Conservation (phyloP, 1,140 invertebrate species). For the Rhyacophila brunnea region DNA sequence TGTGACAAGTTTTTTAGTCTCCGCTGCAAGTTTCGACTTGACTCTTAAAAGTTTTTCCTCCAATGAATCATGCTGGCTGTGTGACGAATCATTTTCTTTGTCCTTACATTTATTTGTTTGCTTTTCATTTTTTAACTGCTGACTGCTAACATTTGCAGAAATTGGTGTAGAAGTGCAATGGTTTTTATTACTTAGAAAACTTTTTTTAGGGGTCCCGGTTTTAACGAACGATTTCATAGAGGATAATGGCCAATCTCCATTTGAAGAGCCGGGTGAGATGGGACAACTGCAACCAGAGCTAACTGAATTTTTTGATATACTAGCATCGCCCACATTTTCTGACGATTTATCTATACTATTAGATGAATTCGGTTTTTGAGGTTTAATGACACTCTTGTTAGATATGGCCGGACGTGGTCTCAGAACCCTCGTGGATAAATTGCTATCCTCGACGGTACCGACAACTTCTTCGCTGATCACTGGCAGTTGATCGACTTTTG, state of each 20-base stretch:
- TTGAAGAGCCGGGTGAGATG: background rate
- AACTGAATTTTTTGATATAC: background rate
- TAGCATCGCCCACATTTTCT: too few relatives aligned
- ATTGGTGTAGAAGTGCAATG: constrained; percentile 6
- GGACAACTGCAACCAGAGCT: constrained; percentile 1
- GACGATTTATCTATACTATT: too few relatives aligned
- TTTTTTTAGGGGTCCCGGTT: background rate
- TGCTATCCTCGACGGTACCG: too few relatives aligned
- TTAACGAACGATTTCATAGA: background rate
- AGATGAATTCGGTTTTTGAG: too few relatives aligned
- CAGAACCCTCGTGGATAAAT: too few relatives aligned
- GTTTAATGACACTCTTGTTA: too few relatives aligned
- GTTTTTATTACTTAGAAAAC: background rate
- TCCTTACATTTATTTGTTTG: background rate
- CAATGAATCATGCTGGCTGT: background rate
- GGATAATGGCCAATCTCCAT: background rate
- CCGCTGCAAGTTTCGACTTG: constrained; percentile 2
- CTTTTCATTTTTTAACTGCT: background rate
- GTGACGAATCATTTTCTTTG: background rate
- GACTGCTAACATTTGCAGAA: background rate
- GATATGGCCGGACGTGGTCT: too few relatives aligned
- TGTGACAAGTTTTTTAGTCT: background rate
- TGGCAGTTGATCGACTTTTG: background rate
- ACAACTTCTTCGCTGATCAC: background rate
- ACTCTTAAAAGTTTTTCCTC: constrained; percentile 19